Evolutionary conservation across 2,113 vertebrate species (phyloP).

Genomic region (Elachura formosa): DNA sequence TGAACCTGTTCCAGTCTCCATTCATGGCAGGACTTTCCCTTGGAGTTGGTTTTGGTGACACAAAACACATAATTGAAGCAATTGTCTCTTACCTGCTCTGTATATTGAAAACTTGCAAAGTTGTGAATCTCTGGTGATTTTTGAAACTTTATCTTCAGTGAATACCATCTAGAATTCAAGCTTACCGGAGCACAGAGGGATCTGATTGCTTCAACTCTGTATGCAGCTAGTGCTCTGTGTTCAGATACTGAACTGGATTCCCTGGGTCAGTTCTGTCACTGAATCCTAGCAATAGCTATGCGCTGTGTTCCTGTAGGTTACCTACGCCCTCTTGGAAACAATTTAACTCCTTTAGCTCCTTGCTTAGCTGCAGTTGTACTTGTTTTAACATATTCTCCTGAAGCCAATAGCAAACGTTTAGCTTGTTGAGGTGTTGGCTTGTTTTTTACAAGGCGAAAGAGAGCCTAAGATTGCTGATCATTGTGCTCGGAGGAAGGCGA

Average conservation of each 20-base stretch:
- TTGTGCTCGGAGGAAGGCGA: background rate
- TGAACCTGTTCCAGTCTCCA: background rate
- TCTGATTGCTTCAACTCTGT: background rate
- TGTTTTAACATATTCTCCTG: background rate
- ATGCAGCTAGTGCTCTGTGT: background rate
- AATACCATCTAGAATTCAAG: fast-evolving
- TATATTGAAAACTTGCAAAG: background rate
- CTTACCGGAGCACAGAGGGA: background rate
- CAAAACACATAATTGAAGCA: background rate
- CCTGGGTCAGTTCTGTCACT: background rate
- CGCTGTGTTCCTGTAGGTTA: background rate
- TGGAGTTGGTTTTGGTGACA: background rate
- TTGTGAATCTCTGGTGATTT: background rate
- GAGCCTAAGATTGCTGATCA: background rate
- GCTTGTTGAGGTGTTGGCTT: background rate
- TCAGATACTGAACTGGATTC: background rate
- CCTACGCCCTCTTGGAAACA: background rate
- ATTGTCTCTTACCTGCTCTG: background rate
- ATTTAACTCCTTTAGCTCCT: background rate
- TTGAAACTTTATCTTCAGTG: background rate
- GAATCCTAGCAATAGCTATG: background rate
- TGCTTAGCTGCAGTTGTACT: background rate
- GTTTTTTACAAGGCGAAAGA: background rate
- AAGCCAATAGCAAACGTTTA: background rate
- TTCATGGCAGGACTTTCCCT: background rate